phyloP scores from a whole-genome alignment of 2,888 invertebrate genomes.

The Stenolophus ochropezus region DNA sequence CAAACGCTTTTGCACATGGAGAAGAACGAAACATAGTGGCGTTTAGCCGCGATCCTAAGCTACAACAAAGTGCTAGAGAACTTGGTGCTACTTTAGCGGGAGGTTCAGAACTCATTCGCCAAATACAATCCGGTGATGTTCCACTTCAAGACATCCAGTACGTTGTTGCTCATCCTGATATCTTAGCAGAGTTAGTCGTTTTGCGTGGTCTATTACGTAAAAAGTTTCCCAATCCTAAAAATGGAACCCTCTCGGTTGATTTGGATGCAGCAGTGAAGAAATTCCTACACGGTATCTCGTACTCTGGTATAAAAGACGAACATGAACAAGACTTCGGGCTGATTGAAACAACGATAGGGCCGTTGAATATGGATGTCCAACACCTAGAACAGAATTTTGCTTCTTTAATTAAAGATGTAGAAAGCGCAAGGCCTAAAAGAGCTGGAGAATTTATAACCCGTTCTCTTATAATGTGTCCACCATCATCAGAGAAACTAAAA shows the following conservation, averaged over 20 bases:
- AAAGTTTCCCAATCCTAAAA: conserved; percentile 82
- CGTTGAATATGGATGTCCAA: conserved; percentile 83
- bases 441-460: conserved; percentile 82
- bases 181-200: conserved; percentile 84
- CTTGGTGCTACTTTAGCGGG: conserved; percentile 86
- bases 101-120: conserved; percentile 83
- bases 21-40: conserved; percentile 82
- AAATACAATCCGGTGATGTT: conserved; percentile 84
- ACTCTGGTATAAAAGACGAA: conserved; percentile 80
- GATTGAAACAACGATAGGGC: conserved; percentile 81
- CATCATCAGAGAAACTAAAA: conserved; percentile 81
- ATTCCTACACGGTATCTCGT: conserved; percentile 83
- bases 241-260: conserved; percentile 82
- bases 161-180: conserved; percentile 86
- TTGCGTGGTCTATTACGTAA: conserved; percentile 86
- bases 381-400: conserved; percentile 84
- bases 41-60: conserved; percentile 82
- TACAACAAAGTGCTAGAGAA: conserved; percentile 77
- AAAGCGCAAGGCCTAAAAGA: conserved; percentile 80
- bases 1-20: conserved; percentile 82
- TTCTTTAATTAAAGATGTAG: conserved; percentile 80
- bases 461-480: conserved; percentile 79
- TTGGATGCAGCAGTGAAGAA: conserved; percentile 78
- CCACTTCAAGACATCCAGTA: conserved; percentile 82
- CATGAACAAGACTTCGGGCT: conserved; percentile 83